These are phyloP conservation scores for Pecten maximus DNA, from an alignment of 2,888 invertebrate species.

Conservation along the genomic window DNA sequence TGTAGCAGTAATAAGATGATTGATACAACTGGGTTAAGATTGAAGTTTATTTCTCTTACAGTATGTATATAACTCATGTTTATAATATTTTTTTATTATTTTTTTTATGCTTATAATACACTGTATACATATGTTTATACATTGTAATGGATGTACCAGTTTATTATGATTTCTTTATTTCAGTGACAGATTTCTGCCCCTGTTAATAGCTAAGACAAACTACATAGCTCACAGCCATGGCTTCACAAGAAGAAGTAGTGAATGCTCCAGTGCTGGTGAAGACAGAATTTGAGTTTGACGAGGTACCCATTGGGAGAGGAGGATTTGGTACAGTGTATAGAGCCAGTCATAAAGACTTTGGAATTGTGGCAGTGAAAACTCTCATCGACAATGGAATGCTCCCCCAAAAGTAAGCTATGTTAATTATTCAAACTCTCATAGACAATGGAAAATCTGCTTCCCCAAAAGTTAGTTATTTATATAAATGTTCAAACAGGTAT, in stretches of 20 bases:
- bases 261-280: constrained; percentile 40
- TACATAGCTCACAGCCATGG: constrained; percentile 7
- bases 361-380: constrained; percentile 60
- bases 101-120: no score
- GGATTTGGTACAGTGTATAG: constrained; percentile 61
- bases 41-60: no score
- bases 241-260: background rate
- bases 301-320: constrained; percentile 57
- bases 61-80: no score
- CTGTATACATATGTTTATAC: no score
- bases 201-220: background rate
- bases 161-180: background rate
- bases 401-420: constrained; percentile 58
- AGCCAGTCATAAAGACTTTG: constrained; percentile 54
- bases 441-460: no score
- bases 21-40: no score
- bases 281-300: constrained; percentile 51
- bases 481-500: no score
- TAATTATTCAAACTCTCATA: no score
- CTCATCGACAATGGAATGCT: constrained; percentile 56
- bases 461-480: no score
- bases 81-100: no score
- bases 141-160: no score
- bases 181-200: background rate
- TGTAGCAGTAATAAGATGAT: no score